These are phyloP conservation scores for Drosophila siamana DNA, from an alignment of 2,888 invertebrate genomes.

Conservation along the genomic window DNA sequence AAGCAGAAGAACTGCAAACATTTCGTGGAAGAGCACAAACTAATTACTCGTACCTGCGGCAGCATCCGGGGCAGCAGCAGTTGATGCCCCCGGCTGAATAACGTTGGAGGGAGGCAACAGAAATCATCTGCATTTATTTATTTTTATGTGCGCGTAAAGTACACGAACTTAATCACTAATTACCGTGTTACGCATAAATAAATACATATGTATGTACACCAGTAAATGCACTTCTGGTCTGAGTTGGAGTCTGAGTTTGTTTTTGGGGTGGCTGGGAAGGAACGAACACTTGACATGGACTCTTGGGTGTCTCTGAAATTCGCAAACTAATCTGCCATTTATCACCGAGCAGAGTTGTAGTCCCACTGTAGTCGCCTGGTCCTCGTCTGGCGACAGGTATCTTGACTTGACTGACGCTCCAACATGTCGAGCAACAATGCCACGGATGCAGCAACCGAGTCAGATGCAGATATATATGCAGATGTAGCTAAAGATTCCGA, in stretches of 20 bases:
- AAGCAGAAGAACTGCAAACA: constrained; percentile 30
- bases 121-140: constrained; percentile 22
- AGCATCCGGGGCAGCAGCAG: constrained; percentile 46
- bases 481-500: constrained; percentile 29
- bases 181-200: constrained; percentile 71
- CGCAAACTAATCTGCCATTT: constrained; percentile 84
- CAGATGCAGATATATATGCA: constrained; percentile 27
- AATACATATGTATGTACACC: constrained; percentile 32
- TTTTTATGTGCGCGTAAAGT: constrained; percentile 40
- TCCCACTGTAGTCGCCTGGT: constrained; percentile 8
- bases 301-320: constrained; percentile 69
- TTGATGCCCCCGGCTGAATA: constrained; percentile 41
- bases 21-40: constrained; percentile 43
- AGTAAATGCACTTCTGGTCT: not conserved
- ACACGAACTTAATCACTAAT: constrained; percentile 78
- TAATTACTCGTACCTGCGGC: constrained; percentile 59
- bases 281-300: constrained; percentile 49
- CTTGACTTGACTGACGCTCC: constrained; percentile 37
- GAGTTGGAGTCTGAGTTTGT: constrained; percentile 19
- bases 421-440: constrained; percentile 16
- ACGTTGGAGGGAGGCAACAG: not conserved
- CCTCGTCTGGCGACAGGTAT: constrained; percentile 76
- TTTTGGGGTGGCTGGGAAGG: no score
- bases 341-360: constrained; percentile 57
- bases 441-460: constrained; percentile 1